A percentile compares a stretch with the other conserved stretches of the same genome.
phyloP scores from a whole-genome alignment of 2,888 invertebrate species.

The Synergus itoensis region DNA sequence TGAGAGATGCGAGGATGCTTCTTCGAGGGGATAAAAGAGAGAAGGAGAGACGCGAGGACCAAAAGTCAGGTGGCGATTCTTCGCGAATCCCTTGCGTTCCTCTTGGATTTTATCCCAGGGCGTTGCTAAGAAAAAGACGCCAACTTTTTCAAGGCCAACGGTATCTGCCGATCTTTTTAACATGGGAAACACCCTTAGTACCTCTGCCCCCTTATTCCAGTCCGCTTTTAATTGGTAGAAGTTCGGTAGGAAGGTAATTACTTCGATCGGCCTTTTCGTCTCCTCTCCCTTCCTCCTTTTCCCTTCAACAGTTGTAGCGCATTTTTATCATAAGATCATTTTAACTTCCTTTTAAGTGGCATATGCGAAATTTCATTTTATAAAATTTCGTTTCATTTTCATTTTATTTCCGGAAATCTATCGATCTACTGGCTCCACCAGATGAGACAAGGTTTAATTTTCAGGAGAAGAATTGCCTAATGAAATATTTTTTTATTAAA shows the following conservation, averaged over 20 bases:
- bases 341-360: background rate
- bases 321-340: constrained; percentile 11
- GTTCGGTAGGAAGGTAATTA: constrained; percentile 52
- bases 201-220: constrained; percentile 25
- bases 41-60: constrained; percentile 45
- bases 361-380: background rate
- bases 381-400: too few species aligned
- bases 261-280: constrained; percentile 32
- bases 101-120: constrained; percentile 34
- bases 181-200: constrained; percentile 31
- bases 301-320: background rate
- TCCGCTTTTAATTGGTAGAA: constrained; percentile 53
- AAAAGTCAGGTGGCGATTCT: constrained; percentile 33
- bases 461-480: background rate
- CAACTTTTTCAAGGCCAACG: constrained; percentile 25
- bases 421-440: background rate
- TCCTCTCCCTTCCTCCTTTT: constrained; percentile 6
- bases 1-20: constrained; percentile 38
- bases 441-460: background rate
- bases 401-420: too few species aligned
- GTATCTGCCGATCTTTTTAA: constrained; percentile 33
- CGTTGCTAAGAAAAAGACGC: constrained; percentile 32
- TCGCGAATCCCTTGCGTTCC: constrained; percentile 32
- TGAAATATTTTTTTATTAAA: background rate
- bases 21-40: constrained; percentile 48